Conservation (phyloP, 2,888 invertebrate species). For the Patella ulyssiponensis region DNA sequence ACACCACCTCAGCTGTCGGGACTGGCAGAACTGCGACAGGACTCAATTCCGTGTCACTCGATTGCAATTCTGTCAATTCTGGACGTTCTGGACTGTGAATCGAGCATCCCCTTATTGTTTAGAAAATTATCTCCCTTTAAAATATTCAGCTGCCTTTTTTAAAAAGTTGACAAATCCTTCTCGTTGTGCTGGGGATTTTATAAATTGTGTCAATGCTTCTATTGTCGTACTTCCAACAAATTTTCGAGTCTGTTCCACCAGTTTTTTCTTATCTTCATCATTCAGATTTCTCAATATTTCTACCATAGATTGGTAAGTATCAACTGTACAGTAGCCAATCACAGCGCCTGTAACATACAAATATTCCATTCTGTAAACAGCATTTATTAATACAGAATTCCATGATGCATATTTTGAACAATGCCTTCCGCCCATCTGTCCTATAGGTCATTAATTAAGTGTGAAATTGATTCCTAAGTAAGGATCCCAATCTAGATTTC, state of each 20-base stretch:
- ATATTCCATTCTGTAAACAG: too few relatives aligned
- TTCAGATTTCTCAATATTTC: constrained; percentile 54
- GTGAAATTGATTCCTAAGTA: too few relatives aligned
- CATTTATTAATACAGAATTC: too few relatives aligned
- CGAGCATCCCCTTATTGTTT: neutral
- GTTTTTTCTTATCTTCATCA: constrained; percentile 56
- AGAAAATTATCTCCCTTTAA: constrained; percentile 46
- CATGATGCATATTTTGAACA: too few relatives aligned
- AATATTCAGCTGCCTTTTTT: constrained; percentile 43
- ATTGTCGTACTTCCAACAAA: constrained; percentile 61
- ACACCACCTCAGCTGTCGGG: too few relatives aligned
- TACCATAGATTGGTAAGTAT: constrained; percentile 62
- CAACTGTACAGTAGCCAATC: constrained; percentile 57
- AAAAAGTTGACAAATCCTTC: constrained; percentile 58
- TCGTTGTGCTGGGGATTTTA: constrained; percentile 62
- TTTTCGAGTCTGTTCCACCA: constrained; percentile 61
- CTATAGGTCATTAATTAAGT: too few relatives aligned
- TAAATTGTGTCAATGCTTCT: constrained; percentile 61
- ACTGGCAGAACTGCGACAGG: too few relatives aligned
- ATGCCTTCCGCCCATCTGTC: too few relatives aligned
- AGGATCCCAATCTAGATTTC: too few relatives aligned
- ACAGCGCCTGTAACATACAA: constrained; percentile 45
- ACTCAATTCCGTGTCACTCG: too few relatives aligned
- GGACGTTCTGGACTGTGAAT: too few relatives aligned
- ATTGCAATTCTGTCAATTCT: too few relatives aligned